Percentiles rank a stretch among this genome's conserved stretches.
These are phyloP conservation scores for Antigone vipio DNA, from an alignment of 2,113 vertebrate genomes.

Conservation along the genomic window DNA sequence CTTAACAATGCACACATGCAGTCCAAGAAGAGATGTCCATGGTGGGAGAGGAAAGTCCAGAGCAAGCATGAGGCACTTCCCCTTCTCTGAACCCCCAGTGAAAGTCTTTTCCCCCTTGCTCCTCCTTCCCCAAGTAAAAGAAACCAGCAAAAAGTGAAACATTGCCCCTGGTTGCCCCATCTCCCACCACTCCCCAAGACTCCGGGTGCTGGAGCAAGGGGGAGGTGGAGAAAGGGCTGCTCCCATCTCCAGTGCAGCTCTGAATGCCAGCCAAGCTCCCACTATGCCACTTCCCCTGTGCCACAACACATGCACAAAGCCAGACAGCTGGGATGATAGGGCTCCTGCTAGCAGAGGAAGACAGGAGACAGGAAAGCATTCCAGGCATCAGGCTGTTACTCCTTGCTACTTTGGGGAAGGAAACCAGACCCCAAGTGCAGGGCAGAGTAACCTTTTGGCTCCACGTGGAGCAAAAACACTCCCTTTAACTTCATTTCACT, in stretches of 20 bases:
- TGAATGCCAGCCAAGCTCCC: neutral
- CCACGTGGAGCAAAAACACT: neutral
- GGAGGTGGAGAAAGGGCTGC: neutral
- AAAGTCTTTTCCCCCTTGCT: neutral
- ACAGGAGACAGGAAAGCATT: neutral
- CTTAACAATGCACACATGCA: neutral
- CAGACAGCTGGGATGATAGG: neutral
- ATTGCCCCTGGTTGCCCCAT: rapidly evolving
- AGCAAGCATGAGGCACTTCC: rapidly evolving
- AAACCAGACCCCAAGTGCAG: neutral
- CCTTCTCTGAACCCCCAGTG: neutral
- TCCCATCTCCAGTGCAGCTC: neutral
- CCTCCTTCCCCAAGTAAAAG: neutral
- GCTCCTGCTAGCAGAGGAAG: neutral
- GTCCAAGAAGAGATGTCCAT: neutral
- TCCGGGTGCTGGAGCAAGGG: neutral
- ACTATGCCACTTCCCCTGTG: neutral
- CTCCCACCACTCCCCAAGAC: neutral
- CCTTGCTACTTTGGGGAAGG: neutral
- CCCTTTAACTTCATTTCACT: neutral
- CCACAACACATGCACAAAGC: rapidly evolving
- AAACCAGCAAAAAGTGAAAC: neutral
- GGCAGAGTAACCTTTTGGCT: neutral
- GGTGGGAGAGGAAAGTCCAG: neutral
- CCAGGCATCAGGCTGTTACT: neutral